Base-by-base conservation (phyloP, 2,888 invertebrate genomes). In the Mayetiola destructor region DNA sequence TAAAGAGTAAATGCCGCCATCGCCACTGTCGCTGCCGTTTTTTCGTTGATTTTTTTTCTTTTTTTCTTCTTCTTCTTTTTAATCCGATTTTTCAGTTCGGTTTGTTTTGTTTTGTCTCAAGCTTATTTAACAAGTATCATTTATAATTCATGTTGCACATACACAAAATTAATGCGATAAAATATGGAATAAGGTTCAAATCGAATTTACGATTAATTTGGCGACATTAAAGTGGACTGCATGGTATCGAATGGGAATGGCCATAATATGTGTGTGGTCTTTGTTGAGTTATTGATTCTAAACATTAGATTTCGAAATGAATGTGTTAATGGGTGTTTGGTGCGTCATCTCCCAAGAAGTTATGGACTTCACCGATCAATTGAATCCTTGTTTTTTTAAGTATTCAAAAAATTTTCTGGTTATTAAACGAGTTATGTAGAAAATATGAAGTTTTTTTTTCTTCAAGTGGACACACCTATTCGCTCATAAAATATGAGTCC, bases 251-350 rank as follows among this genome's bases (percentile, higher is more conserved):
- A n/a, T n/a, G 48, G 23, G 48, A 10, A 37, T 37, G 12, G 37
- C n/a, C 12, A 10, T 16, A 16, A 23, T 27, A 27, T 48, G n/a
- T 48, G 48, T 48, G 48, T 48, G 48, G 48, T 48, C 48, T 48
- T n/a, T 9, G 12, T 32, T 32, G 8, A n/a, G 37, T 16, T 37
- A 37, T n/a, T n/a, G n/a, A 16, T 48, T 27, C 5, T 48, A 27
- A 5, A 16, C 27, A 48, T 37, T 4, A 37, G n/a, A 37, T 9
- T 48, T 42, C 12, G 10, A 32, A 27, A 48, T 27, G 27, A 48
- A 48, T 48, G 48, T 48, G 48, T 48, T 48, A 48, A 48, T 48
- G 48, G 29, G 48, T 48, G 48, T 48, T 48, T 27, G 8, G 48
- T 27, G 14, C 16, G 48, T 27, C 27, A 27, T n/a, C 27, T 48